Base-by-base conservation (phyloP, 1,140 invertebrate genomes). In the Pissodes strobi region DNA sequence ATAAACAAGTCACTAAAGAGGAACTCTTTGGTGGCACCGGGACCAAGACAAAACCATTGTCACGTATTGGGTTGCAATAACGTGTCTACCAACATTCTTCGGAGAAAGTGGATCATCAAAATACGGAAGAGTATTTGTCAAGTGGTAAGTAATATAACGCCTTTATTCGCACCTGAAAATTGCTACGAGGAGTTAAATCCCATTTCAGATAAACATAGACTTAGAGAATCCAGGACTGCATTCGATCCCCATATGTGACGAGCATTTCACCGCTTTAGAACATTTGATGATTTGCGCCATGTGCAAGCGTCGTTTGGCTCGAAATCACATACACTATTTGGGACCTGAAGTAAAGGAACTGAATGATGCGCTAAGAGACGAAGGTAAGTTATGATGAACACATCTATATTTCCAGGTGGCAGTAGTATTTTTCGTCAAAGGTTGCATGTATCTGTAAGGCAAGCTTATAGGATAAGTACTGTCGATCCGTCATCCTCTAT, bases 61-160 rank as follows among this genome's bases (percentile, higher is more conserved):
- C 83, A 85, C 69, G 84, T 86, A 0, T 79, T 82, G 39, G 83
- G 82, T 13, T 92, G 90, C 72, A 74, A 74, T n/a, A 80, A 84
- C 55, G 77, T 81, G 13, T 86, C 88, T 0, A 82, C 85, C 18
- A 88, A 90, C 76, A 85, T 86, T 59, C 82, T 92, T 1, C 84
- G 89, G 37, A 83, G 90, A 23, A 91, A 92, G 75, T 91, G 89
- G 87, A 84, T 91, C 25, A 82, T 88, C 25, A 89, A 89, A 77
- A 86, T 90, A 75, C 83, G 87, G 48, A 81, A 84, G 59, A 87
- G 83, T 70, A 83, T 92, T 17, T 86, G 86, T 66, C 88, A 89
- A 79, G 83, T 89, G 80, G 87, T 89, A 74, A 77, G 77, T 69
- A n/a, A 19, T 1, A 39, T 15, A 30, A 17, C n/a, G n/a, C n/a